Percentiles rank a stretch among this genome's conserved stretches.
Conservation (phyloP, 1,140 invertebrate species). For the Eumeta japonica region DNA sequence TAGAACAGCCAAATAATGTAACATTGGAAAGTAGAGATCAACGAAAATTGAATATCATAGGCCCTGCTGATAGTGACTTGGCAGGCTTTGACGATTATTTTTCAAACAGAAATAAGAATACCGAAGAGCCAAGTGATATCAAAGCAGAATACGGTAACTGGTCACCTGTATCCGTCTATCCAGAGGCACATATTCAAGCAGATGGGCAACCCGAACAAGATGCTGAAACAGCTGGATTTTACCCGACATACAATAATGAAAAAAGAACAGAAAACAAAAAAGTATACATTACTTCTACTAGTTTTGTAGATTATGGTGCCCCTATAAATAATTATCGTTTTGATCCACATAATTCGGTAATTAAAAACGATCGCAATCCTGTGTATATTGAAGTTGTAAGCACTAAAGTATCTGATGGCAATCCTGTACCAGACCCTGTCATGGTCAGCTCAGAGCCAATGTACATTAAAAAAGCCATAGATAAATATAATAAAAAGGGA, state of each 20-base stretch:
- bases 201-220: conserved; percentile 33
- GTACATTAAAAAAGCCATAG: conserved; percentile 58
- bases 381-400: conserved; percentile 56
- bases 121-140: conserved; percentile 42
- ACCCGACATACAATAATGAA: conserved; percentile 49
- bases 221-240: conserved; percentile 41
- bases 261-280: conserved; percentile 46
- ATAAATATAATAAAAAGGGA: conserved; percentile 50
- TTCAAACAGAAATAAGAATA: conserved; percentile 39
- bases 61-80: conserved; percentile 36
- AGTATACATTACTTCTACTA: conserved; percentile 54
- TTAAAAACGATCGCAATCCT: conserved; percentile 56
- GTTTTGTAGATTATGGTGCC: conserved; percentile 38
- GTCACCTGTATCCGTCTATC: conserved; percentile 53
- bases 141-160: conserved; percentile 56
- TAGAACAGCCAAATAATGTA: conserved; percentile 34
- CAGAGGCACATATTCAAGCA: conserved; percentile 49
- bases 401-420: conserved; percentile 53
- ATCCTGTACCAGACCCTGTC: conserved; percentile 65
- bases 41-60: conserved; percentile 40
- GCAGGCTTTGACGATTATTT: conserved; percentile 50
- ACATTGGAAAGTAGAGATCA: conserved; percentile 39
- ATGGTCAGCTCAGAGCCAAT: conserved; percentile 63
- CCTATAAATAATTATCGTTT: conserved; percentile 46
- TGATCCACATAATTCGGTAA: conserved; percentile 46